phyloP scores from a whole-genome alignment of 2,888 invertebrate species.

The Oasisia sp. region DNA sequence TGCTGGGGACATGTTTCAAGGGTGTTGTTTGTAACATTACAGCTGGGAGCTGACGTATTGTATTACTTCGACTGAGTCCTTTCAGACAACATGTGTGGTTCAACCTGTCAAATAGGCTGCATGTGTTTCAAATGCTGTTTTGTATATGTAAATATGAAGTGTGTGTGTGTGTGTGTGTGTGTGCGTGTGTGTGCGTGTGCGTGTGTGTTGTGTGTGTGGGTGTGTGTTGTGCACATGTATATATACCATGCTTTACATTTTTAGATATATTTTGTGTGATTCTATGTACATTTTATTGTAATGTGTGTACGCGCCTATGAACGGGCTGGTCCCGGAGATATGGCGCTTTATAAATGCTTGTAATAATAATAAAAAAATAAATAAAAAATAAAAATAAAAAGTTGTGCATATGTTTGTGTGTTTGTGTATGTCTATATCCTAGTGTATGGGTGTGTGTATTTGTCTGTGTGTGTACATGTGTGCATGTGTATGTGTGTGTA shows the following conservation, averaged over 20 bases:
- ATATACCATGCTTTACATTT: too few relatives aligned
- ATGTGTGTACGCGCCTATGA: too few relatives aligned
- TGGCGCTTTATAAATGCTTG: too few relatives aligned
- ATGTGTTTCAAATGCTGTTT: background rate
- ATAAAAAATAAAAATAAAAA: too few relatives aligned
- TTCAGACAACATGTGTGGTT: background rate
- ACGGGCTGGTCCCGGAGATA: too few relatives aligned
- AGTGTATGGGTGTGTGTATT: background rate
- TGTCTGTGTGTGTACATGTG: background rate
- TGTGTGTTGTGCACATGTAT: too few relatives aligned
- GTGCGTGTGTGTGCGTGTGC: background rate
- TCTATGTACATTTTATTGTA: too few relatives aligned
- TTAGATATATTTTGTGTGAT: too few relatives aligned
- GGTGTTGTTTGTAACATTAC: background rate
- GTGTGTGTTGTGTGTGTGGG: background rate
- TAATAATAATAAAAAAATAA: too few relatives aligned
- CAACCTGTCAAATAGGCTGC: background rate
- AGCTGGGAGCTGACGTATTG: background rate
- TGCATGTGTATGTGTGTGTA: background rate
- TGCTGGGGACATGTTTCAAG: background rate
- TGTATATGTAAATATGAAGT: background rate
- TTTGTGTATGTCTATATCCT: too few relatives aligned
- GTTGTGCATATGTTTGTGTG: too few relatives aligned
- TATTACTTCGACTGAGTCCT: background rate
- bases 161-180: background rate